A percentile compares a stretch with the other conserved stretches of the same genome.
Evolutionary conservation across 1,140 invertebrate genomes (phyloP).

Genomic region (Stegodyphus mimosarum): DNA sequence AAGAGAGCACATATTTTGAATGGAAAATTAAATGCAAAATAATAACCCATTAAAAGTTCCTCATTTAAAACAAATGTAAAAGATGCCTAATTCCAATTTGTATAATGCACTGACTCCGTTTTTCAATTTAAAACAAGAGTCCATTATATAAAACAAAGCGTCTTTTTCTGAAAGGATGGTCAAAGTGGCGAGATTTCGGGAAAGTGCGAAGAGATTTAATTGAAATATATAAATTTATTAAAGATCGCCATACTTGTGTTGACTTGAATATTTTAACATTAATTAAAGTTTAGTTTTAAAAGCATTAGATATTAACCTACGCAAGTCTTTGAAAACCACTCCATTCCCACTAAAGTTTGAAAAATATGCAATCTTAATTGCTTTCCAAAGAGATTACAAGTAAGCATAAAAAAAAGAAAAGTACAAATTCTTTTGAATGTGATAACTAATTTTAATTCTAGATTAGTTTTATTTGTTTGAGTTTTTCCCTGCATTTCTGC

Average conservation of each 20-base stretch:
- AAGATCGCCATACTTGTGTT: neutral
- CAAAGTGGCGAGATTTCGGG: no score
- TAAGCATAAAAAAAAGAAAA: neutral
- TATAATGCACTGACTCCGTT: no score
- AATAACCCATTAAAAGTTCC: no score
- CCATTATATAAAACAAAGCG: no score
- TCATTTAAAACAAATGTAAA: no score
- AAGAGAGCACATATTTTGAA: no score
- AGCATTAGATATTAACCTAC: neutral
- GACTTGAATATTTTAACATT: constrained; percentile 21
- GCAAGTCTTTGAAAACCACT: neutral
- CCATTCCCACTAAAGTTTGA: neutral
- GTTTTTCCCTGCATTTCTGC: neutral
- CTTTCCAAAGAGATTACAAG: neutral
- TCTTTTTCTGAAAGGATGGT: no score
- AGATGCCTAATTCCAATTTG: no score
- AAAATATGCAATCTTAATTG: constrained; percentile 1
- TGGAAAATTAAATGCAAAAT: no score
- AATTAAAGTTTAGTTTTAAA: constrained; percentile 11
- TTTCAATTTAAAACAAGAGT: no score
- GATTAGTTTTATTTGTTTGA: neutral
- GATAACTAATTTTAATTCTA: constrained; percentile 53
- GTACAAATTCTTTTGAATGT: neutral
- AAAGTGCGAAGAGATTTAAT: no score
- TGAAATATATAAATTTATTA: neutral